Percentiles rank a stretch among this genome's conserved stretches.
phyloP scores from a whole-genome alignment of 2,113 vertebrate species.

The Chauna torquata region DNA sequence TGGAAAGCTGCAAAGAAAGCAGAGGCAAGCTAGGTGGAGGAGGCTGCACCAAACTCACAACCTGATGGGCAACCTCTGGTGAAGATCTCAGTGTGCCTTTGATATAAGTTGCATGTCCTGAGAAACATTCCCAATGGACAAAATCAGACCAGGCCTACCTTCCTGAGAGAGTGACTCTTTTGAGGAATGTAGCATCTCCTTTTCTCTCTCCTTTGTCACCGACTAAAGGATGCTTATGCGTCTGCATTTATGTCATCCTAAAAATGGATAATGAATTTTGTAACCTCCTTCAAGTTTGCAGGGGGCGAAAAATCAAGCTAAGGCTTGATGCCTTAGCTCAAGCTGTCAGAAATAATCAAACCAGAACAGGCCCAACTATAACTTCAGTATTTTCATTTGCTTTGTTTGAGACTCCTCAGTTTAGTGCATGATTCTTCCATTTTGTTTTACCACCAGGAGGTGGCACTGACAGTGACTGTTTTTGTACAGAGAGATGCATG shows the following conservation, averaged over 20 bases:
- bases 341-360: neutral
- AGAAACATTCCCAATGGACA: neutral
- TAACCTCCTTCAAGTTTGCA: neutral
- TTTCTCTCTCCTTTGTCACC: neutral
- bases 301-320: neutral
- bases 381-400: neutral
- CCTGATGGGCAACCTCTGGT: neutral
- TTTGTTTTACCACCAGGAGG: conserved; percentile 72
- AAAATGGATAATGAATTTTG: neutral
- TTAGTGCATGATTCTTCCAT: conserved; percentile 14
- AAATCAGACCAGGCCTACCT: neutral
- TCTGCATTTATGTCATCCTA: neutral
- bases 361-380: neutral
- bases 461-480: conserved; percentile 69
- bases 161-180: neutral
- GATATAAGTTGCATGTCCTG: neutral
- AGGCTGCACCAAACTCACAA: neutral
- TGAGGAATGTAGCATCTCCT: neutral
- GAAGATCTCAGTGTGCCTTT: neutral
- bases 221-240: neutral
- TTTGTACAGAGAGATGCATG: neutral
- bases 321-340: neutral
- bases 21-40: neutral
- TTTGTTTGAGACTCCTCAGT: neutral
- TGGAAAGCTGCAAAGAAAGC: neutral